These are phyloP conservation scores for Piaya cayana DNA, from an alignment of 2,113 vertebrate genomes.

Conservation along the genomic window DNA sequence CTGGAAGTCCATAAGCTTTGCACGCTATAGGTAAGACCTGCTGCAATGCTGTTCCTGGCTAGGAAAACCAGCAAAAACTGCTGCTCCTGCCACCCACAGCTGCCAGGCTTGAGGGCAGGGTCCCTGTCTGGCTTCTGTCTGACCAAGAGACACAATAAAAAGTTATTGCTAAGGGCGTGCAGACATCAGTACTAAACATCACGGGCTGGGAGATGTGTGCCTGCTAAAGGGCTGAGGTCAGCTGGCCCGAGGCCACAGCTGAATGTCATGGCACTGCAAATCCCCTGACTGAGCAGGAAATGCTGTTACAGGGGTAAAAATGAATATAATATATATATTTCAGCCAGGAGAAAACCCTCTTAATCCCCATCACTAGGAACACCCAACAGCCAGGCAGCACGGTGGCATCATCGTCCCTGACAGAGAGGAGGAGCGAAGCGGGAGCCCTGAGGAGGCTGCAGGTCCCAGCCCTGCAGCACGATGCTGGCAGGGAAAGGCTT, in stretches of 20 bases:
- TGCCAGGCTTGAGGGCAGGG: not conserved
- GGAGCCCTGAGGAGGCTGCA: not conserved
- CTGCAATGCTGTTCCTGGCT: fast-evolving
- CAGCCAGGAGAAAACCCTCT: not conserved
- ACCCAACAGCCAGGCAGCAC: not conserved
- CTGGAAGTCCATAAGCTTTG: not conserved
- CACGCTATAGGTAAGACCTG: not conserved
- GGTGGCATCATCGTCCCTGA: not conserved
- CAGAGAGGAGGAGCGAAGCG: not conserved
- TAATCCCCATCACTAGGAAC: fast-evolving
- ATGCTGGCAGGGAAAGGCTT: not conserved
- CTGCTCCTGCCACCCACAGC: not conserved
- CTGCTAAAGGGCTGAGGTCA: not conserved
- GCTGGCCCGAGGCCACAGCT: not conserved
- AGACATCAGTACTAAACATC: not conserved
- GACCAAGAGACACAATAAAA: not conserved
- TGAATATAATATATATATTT: not conserved
- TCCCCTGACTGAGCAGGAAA: not conserved
- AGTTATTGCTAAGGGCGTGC: not conserved
- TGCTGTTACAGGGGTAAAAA: no score
- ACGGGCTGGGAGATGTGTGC: not conserved
- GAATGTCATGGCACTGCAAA: not conserved
- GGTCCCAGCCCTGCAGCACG: not conserved
- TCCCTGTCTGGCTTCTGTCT: not conserved
- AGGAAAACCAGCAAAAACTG: not conserved